Evolutionary conservation across 1,140 invertebrate species (phyloP), one percentile per base, ranked within the genome.

Genomic region (Camponotus vicinus): DNA sequence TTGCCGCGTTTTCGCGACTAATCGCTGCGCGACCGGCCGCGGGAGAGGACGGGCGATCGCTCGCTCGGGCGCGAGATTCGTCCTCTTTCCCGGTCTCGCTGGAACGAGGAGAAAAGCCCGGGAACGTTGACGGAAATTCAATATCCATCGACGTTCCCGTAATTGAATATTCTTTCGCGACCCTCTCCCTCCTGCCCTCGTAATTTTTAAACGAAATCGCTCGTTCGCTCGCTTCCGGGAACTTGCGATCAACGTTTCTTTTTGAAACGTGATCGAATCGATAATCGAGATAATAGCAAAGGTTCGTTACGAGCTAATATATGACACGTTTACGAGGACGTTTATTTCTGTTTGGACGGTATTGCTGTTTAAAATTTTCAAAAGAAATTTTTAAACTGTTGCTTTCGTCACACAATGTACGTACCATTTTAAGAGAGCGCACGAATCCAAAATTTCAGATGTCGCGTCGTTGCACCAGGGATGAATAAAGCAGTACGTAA

Each of bases 81-180:
- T 42, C 21, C 71, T 67, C 15, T n/a, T 21, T 6, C 18, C 1
- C 11, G 34, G 5, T 27, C 3, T 13, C 1, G 59, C 1, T 27
- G 27, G 27, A 27, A 32, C 5, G 49, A 34, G 3, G 32, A n/a
- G 18, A 49, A 64, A 32, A n/a, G 15, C 32, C 11, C 27, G 27
- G n/a, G 4, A 55, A 66, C 13, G n/a, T 79, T 34, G 9, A 11
- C 40, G 42, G 32, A 76, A 80, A 59, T 75, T 42, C 70, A 42
- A 55, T 42, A 57, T 83, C 49, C 75, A 40, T 85, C 79, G 59
- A 64, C 11, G 66, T 64, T 85, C 67, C n/a, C 42, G 57, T 27
- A 52, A 82, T 27, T 45, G 3, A 78, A 78, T 80, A 76, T 34
- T 78, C 63, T 69, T 86, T 75, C 61, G 6, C 21, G n/a, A 40